Evolutionary conservation across 1,140 invertebrate species (phyloP), one percentile per base, ranked within the genome.

Genomic region (Drosophila equinoxialis): DNA sequence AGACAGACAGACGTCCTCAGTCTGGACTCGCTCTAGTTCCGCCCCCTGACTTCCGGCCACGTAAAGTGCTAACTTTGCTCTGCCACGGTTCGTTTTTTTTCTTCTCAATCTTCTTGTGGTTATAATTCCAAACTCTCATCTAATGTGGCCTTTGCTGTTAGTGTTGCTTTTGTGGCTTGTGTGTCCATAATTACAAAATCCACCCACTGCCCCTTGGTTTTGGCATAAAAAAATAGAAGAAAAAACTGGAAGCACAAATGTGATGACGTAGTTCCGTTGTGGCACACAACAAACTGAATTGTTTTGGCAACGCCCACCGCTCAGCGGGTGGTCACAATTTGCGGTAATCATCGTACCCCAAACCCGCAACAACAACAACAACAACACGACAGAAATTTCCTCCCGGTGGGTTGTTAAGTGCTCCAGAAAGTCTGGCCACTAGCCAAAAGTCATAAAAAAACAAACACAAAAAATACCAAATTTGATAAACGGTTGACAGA

Each of bases 21-120:
- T 90, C 85, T 89, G 84, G 84, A 81, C 79, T 72, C 65, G 87
- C 87, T 90, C 87, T 77, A 90, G 87, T 90, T 90, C 80, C 87
- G 80, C 87, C 87, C 83, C 81, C 83, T 57, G 87, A 80, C 83
- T 90, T 90, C 87, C 87, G 87, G 63, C 71, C 68, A 72, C 62
- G 74, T 51, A 77, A 86, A 87, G 79, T 86, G 82, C 83, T 71
- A 79, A 62, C 65, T 77, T 51, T 63, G 61, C 41, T 48, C 59
- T 64, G 41, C 35, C 14, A 10, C 41, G 66, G 67, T 79, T 57
- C 74, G 42, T 79, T 65, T 70, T 55, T 65, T 55, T 41, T 33
- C n/a, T 39, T 17, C 20, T 17, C 35, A 13, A 69, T 39, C 1
- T 48, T 62, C 17, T 20, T 79, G 70, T 76, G 73, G 55, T 57